Evolutionary conservation across 2,888 invertebrate species (phyloP).

Genomic region (Rotaria magnacalcarata): DNA sequence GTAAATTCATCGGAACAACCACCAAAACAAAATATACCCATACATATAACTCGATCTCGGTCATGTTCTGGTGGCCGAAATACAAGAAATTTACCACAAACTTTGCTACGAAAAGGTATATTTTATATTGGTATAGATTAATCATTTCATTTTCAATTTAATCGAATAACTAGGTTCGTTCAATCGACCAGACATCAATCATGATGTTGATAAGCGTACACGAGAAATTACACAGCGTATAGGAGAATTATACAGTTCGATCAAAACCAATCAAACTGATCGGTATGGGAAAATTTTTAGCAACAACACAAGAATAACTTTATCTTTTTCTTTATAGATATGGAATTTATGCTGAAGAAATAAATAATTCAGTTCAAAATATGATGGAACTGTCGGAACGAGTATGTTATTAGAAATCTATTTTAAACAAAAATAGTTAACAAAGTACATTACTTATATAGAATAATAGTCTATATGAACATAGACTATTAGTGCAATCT

Average conservation of each 20-base stretch:
- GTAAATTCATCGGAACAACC: neutral
- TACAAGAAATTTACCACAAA: neutral
- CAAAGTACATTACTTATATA: too few species aligned
- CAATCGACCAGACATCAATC: neutral
- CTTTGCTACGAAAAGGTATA: neutral
- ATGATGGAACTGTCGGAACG: neutral
- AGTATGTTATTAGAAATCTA: neutral
- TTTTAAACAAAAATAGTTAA: too few species aligned
- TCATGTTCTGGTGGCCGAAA: neutral
- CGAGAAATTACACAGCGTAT: neutral
- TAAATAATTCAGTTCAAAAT: neutral
- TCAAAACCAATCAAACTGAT: constrained; percentile 14
- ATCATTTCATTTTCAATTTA: neutral
- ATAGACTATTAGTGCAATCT: too few species aligned
- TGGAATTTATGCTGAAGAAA: neutral
- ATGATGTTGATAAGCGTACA: neutral
- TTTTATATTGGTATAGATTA: neutral
- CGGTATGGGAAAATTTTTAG: neutral
- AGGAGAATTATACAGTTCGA: neutral
- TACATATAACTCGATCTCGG: neutral
- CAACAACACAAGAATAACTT: neutral
- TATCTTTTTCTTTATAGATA: neutral
- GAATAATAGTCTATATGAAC: too few species aligned
- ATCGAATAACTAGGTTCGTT: neutral
- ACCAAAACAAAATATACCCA: neutral